These are phyloP conservation scores for Halotydeus destructor DNA, from an alignment of 1,140 invertebrate species.

Conservation along the genomic window DNA sequence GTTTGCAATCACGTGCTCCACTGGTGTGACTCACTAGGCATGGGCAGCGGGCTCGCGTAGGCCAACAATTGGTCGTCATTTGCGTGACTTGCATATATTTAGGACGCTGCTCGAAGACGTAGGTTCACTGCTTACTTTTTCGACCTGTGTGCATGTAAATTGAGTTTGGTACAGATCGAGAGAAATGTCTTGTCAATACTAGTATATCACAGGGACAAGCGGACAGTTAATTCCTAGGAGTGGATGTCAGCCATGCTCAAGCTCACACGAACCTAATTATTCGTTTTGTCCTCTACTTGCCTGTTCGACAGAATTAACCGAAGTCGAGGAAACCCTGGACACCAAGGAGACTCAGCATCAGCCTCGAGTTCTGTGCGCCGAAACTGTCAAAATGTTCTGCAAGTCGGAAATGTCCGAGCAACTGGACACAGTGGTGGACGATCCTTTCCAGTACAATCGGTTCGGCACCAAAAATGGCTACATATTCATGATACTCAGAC, in stretches of 20 bases:
- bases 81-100: not conserved
- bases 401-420: conserved; percentile 7
- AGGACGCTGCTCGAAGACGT: too few relatives aligned
- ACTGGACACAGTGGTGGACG: conserved; percentile 1
- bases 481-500: conserved; percentile 8
- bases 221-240: too few relatives aligned
- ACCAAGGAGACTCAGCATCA: not conserved
- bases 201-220: too few relatives aligned
- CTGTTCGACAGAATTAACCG: too few relatives aligned
- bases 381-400: conserved; percentile 12
- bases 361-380: conserved; percentile 9
- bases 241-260: too few relatives aligned
- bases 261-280: not conserved
- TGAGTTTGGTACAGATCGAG: too few relatives aligned
- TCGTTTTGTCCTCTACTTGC: not conserved
- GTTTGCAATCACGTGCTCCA: not conserved
- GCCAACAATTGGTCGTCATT: not conserved
- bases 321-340: too few relatives aligned
- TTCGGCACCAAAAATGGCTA: conserved; percentile 14
- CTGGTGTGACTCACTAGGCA: not conserved
- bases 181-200: too few relatives aligned
- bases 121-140: too few relatives aligned
- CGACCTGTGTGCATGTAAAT: too few relatives aligned
- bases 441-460: conserved; percentile 13
- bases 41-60: not conserved